Conservation (phyloP, 2,113 vertebrate genomes). For the Ivindomyrus marchei region DNA sequence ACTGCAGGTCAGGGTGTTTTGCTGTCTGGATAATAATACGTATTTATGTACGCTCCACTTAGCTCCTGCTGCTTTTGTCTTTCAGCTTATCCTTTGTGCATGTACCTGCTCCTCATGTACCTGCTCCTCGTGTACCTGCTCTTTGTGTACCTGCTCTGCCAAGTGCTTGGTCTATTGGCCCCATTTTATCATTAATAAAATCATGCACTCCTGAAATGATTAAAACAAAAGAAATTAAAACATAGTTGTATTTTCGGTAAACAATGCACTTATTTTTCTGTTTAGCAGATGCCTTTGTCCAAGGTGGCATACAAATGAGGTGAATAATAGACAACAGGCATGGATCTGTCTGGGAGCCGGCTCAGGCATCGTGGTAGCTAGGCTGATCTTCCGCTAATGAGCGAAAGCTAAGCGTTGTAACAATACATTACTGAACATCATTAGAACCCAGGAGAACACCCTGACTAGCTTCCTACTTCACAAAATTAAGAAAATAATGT, state of each 20-base stretch:
- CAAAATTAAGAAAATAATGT: neutral
- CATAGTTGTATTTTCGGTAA: neutral
- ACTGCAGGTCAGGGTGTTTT: constrained; percentile 11
- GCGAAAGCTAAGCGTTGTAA: neutral
- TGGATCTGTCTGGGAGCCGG: neutral
- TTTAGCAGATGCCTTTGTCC: neutral
- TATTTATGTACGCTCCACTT: neutral
- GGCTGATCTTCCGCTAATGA: neutral
- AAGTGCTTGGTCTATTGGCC: neutral
- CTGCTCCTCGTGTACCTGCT: neutral
- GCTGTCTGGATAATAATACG: constrained; percentile 10
- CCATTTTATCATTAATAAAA: neutral
- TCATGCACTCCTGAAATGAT: neutral
- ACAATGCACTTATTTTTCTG: neutral
- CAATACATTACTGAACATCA: neutral
- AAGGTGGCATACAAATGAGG: neutral
- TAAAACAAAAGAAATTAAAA: neutral
- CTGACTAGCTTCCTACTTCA: neutral
- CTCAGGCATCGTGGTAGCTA: neutral
- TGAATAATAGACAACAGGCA: neutral
- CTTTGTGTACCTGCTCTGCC: too few relatives aligned
- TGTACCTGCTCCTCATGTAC: neutral
- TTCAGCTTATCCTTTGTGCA: neutral
- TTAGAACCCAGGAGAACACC: neutral
- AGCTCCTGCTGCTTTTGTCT: neutral